Base-by-base conservation (phyloP, 2,113 vertebrate species). In the Tachycineta bicolor region DNA sequence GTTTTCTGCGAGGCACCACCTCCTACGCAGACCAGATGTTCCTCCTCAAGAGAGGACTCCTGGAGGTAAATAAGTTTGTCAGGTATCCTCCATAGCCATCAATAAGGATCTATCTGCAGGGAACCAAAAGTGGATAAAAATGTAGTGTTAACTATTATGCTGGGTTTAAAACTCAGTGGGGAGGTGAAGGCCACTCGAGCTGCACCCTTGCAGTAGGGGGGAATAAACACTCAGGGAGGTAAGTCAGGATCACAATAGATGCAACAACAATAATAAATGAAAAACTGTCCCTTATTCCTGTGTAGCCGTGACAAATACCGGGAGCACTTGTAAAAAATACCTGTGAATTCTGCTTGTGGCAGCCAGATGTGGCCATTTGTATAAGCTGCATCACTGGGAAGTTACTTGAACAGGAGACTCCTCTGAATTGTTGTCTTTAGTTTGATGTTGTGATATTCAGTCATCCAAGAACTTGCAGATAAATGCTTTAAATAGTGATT, bases 21-120 rank as follows among this genome's bases (percentile, higher is more conserved):
- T 99, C 99, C 70, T 99, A 99, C 93, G 99, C 99, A 93, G 99
- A 99, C 96, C 99, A 99, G 98, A 99, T 99, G 98, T 99, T 99
- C 96, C 98, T 99, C 94, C 97, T 99, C 64, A 99, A 99, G 97
- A 98, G 99, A 91, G 99, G 99, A 52, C 98, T 99, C 34, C 95
- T 99, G 92, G 99, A 99, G 99, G 99, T 99, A 97, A 87, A 9
- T 28, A 47, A 95, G 10, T 37, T 6, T 19, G 28, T 29, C 79
- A 59, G 6, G 21, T 62, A 55, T 77, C 37, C n/a, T 83, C 25
- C 69, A 24, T 14, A 58, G 68, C 34, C 22, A 12, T 33, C 29
- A 19, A 26, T 41, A 21, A 64, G 33, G 33, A 26, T 86, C 87
- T 67, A 18, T 44, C 60, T 78, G 47, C 46, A 39, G 16, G 77